Base-by-base conservation (phyloP, 2,888 invertebrate species). In the Metopia argyrocephala region DNA sequence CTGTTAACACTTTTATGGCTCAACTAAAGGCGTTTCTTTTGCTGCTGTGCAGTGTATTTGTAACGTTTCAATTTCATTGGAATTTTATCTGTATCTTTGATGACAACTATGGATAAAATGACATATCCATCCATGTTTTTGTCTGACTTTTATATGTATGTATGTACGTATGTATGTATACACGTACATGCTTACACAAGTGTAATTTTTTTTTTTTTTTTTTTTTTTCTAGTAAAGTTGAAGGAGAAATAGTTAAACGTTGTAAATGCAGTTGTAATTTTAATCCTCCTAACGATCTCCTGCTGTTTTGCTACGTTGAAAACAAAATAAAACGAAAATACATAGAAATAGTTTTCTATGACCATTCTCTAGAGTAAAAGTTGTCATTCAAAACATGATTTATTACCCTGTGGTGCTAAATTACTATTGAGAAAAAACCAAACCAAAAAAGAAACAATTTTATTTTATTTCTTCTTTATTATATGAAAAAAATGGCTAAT, bases 1-100 rank as follows among this genome's bases (percentile, higher is more conserved):
- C 73, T 78, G 68, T 75, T 79, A 79, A 75, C 69, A 70, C 59
- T 64, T 79, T 64, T 65, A 64, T 74, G 57, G 74, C 64, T 64
- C 48, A 74, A 54, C 45, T 65, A 70, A 21, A 52, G 64, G 45
- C 70, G 57, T 65, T 20, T 64, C 2, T 21, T 57, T 56, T 52
- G 27, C 23, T 59, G 48, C 21, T 65, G 66, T 38, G 15, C 0
- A 38, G 12, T 38, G 15, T 38, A 56, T 56, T 75, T 70, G 71
- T 74, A 62, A 66, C 70, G 20, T 64, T 71, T 76, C 56, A 68
- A 74, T 73, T 78, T 81, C 74, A 56, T 15, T 68, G 62, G 73
- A 78, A 70, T 79, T 79, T 75, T 69, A 65, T 76, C 20, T 65
- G 38, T 66, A 66, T 71, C 66, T 66, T 59, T 68, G 71, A 79